These are phyloP conservation scores for Gallinago stenura DNA, from an alignment of 2,797 vertebrate genomes.

Conservation along the genomic window DNA sequence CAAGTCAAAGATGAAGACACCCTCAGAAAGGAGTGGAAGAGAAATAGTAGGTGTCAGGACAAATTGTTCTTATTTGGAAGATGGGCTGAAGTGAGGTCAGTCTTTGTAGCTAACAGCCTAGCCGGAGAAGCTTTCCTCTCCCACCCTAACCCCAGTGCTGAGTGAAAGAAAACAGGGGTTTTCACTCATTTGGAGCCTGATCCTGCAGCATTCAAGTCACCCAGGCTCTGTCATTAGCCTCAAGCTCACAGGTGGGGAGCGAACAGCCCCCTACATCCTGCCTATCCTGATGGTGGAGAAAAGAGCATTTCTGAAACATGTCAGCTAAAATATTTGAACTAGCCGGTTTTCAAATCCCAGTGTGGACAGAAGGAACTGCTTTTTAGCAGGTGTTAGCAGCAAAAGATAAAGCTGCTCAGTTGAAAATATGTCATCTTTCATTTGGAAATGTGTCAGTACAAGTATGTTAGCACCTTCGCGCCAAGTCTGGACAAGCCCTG, in stretches of 20 bases:
- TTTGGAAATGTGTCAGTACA: conserved; percentile 59
- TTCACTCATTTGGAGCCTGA: background rate
- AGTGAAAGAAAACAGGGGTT: background rate
- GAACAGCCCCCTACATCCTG: background rate
- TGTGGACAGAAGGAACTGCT: conserved; percentile 48
- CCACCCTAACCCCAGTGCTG: background rate
- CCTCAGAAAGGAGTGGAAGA: background rate
- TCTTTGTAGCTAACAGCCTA: background rate
- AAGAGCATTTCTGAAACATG: conserved; percentile 44
- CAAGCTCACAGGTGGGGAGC: background rate
- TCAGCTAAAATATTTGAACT: conserved; percentile 44
- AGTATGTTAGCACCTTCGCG: conserved; percentile 11
- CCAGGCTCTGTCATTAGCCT: background rate
- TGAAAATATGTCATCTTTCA: conserved; percentile 62
- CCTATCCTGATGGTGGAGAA: background rate
- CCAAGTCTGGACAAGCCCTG: conserved; percentile 41
- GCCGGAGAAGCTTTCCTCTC: background rate
- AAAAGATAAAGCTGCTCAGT: conserved; percentile 46
- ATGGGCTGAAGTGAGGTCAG: background rate
- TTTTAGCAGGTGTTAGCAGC: conserved; percentile 60
- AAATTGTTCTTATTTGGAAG: background rate
- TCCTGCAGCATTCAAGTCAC: background rate
- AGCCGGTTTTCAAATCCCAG: conserved; percentile 31
- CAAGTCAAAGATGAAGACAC: background rate
- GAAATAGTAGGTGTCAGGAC: background rate